Base-by-base conservation (phyloP, 2,113 vertebrate species). In the Corythoichthys haematopterus region DNA sequence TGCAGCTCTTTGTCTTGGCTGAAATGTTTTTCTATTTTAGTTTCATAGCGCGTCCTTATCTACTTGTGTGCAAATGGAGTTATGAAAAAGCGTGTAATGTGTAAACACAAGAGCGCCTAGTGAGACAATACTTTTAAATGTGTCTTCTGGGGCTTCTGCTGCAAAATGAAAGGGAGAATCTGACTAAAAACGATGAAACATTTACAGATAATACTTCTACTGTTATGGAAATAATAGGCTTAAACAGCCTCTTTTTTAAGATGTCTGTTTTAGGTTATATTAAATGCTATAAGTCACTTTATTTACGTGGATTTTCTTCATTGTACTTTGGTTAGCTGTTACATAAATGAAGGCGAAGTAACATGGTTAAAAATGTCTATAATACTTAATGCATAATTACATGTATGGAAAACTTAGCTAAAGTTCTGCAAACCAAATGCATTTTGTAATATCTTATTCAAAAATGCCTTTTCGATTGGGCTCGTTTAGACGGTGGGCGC, bases 401-500 rank as follows among this genome's bases (percentile, higher is more conserved):
- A 56, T 70, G 72, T 28, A 64, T 15, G 43, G 40, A 60, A 56
- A 69, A 71, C 51, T 65, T 59, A 62, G 37, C 67, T 35, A 3
- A 48, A 67, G 33, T 69, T 68, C 16, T 47, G 56, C 46, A 64
- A 50, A 64, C 13, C 1, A 60, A 63, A 66, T 35, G 37, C 65
- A 53, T 12, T 70, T 60, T 68, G 77, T 62, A 15, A 46, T 45
- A 65, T 74, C 60, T 68, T 76, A 63, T 77, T 77, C 63, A 66
- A 46, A 64, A 77, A 71, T 65, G 38, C 40, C 73, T 84, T 84
- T 67, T 68, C 61, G 67, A 69, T 85, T 71, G 65, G 74, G 75
- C 75, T 83, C 80, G 80, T 88, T 86, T 79, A 80, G 76, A 76
- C 73, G 73, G 75, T 46, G 69, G 72, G 79, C 69, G 76, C 79